Evolutionary conservation across 2,797 vertebrate species (phyloP), one percentile per base, ranked within the genome.

Genomic region (Percopsis omiscomaycus): DNA sequence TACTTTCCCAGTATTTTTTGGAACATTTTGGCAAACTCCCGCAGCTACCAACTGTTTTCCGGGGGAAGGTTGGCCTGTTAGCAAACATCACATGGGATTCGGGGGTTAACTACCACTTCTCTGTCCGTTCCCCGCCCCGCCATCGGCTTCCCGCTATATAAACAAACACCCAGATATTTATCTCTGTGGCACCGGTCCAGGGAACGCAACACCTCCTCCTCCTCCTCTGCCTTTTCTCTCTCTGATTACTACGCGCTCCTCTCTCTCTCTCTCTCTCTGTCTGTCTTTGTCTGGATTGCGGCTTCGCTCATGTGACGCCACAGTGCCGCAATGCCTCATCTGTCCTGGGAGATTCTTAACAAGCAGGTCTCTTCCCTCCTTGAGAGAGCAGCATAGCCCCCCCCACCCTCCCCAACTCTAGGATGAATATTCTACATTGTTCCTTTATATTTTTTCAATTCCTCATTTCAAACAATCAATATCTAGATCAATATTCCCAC

Each of bases 281-380:
- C 48, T 78, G 78, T 83, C 85, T 89, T 89, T 89, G 87, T 90
- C 86, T 88, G 82, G 80, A 84, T 86, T 83, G 86, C 75, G 80
- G 82, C 78, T 83, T 81, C 53, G 79, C 85, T 85, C 75, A 22
- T 82, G 81, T 83, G 83, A 86, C 75, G 74, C 81, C 86, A 86
- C 80, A 78, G 81, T 86, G 83, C 88, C 84, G 86, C 85, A 89
- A 86, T 86, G 85, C 83, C 82, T 86, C 78, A 84, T 83, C 86
- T 80, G 84, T 86, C 83, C 81, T 81, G 82, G 73, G 85, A 88
- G 83, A 87, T 82, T 79, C 77, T 85, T 85, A 85, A 86, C 84
- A 83, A 84, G 86, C 84, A 50, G 55, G 70, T 77, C 78, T 75
- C 80, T 75, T 82, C 73, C 71, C 55, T 12, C 11, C 30, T 22